Percentiles rank a stretch among this genome's conserved stretches.
Evolutionary conservation across 1,140 invertebrate species (phyloP).

Genomic region (Apis mellifera): Amel_HAv3.1 CM009931.2:24652001-24652500

Average conservation of each 20-base stretch:
- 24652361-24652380: not conserved
- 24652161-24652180: slow-evolving; percentile 10
- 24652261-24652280: slow-evolving; percentile 18
- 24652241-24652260: not conserved
- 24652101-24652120: slow-evolving; percentile 47
- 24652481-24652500: slow-evolving; percentile 1
- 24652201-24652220: slow-evolving; percentile 7
- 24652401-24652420: slow-evolving; percentile 12
- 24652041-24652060: not conserved
- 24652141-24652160: slow-evolving; percentile 12
- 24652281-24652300: slow-evolving; percentile 48
- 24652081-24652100: slow-evolving; percentile 38
- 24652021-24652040: slow-evolving; percentile 9
- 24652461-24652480: slow-evolving; percentile 34
- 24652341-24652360: not conserved
- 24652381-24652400: not conserved
- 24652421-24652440: slow-evolving; percentile 2
- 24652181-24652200: not conserved
- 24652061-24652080: not conserved
- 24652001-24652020: not conserved
- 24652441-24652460: slow-evolving; percentile 7
- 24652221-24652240: slow-evolving; percentile 12
- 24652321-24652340: slow-evolving; percentile 3
- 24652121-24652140: slow-evolving; percentile 56
- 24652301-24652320: slow-evolving; percentile 53